phyloP scores from a whole-genome alignment of 2,888 invertebrate species.

The Agrotis puta region DNA sequence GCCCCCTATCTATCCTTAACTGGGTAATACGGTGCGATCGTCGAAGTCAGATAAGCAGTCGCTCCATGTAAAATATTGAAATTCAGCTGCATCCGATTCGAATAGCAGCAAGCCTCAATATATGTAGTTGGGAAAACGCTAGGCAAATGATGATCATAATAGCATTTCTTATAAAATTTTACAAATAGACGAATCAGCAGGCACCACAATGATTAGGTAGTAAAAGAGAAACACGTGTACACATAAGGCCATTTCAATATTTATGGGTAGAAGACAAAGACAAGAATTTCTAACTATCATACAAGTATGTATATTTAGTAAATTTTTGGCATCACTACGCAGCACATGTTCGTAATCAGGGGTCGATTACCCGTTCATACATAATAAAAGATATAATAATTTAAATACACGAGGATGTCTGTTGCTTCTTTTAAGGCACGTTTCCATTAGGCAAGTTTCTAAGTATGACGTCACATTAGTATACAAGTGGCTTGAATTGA shows the following conservation, averaged over 20 bases:
- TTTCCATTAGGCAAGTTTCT: no score
- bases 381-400: constrained; percentile 13
- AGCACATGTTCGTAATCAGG: constrained; percentile 3
- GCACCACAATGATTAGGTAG: no score
- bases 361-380: constrained; percentile 15
- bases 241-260: no score
- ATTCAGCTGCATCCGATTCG: neutral
- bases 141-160: neutral
- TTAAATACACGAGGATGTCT: constrained; percentile 29
- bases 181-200: no score
- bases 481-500: no score
- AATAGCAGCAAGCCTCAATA: neutral
- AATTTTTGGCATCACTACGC: constrained; percentile 8
- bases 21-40: neutral
- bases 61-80: neutral
- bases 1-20: no score
- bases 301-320: neutral
- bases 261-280: neutral
- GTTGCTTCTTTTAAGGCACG: neutral
- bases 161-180: no score
- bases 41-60: neutral
- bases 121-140: neutral
- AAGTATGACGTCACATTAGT: no score
- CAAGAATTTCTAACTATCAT: neutral
- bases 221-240: no score